These are phyloP conservation scores for Frankliniella intonsa DNA, from an alignment of 2,888 invertebrate species.

Conservation along the genomic window DNA sequence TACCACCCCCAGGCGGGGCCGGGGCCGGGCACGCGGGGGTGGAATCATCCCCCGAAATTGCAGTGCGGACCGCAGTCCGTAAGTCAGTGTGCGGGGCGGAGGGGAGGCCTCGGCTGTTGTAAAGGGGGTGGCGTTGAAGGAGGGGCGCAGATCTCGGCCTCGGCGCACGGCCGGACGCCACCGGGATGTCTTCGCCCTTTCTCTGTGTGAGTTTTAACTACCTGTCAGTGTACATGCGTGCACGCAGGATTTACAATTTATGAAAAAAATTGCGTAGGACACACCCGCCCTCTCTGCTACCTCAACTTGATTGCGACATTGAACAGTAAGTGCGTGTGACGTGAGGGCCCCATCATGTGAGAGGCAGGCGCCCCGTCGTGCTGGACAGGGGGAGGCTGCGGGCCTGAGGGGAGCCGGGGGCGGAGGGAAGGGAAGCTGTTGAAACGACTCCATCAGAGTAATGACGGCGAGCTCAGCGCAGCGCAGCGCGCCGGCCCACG, in stretches of 20 bases:
- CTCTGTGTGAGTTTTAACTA: too few species aligned
- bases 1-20: not conserved
- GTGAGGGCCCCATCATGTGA: too few species aligned
- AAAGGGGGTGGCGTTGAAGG: too few species aligned
- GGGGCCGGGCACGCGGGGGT: not conserved
- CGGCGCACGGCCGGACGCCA: not conserved
- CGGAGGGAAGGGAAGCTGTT: not conserved
- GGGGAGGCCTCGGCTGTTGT: not conserved
- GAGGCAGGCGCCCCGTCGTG: too few species aligned
- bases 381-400: not conserved
- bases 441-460: conserved; percentile 17
- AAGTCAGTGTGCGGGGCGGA: not conserved
- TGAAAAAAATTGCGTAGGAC: too few species aligned
- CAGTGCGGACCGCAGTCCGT: conserved; percentile 2
- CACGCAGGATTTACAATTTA: too few species aligned
- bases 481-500: too few species aligned
- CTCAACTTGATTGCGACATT: too few species aligned
- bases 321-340: too few species aligned
- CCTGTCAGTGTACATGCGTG: too few species aligned
- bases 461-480: not conserved
- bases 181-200: not conserved
- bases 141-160: too few species aligned
- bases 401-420: not conserved
- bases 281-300: too few species aligned
- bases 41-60: conserved; percentile 9